These are phyloP conservation scores for Allobates femoralis DNA, from an alignment of 2,797 vertebrate genomes.

Conservation along the genomic window DNA sequence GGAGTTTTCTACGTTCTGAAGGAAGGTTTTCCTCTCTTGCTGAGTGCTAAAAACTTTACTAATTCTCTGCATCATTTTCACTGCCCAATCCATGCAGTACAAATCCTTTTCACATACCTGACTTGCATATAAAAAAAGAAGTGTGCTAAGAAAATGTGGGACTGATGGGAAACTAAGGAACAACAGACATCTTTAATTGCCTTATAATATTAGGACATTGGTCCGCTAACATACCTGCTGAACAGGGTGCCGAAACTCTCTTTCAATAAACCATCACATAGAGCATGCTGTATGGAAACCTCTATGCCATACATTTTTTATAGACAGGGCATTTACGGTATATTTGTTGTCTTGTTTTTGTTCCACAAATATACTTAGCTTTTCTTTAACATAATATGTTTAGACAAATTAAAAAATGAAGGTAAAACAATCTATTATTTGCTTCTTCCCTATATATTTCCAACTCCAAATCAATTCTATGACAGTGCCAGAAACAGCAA, in stretches of 20 bases:
- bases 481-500: too few relatives aligned
- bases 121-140: constrained; percentile 2
- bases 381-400: too few relatives aligned
- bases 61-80: constrained; percentile 85
- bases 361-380: too few relatives aligned
- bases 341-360: too few relatives aligned
- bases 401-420: too few relatives aligned
- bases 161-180: neutral
- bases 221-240: neutral
- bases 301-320: too few relatives aligned
- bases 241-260: neutral
- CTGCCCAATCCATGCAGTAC: constrained; percentile 88
- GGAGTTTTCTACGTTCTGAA: constrained; percentile 82
- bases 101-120: constrained; percentile 92
- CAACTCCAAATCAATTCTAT: too few relatives aligned
- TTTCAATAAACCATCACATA: too few relatives aligned
- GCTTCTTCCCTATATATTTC: too few relatives aligned
- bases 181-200: neutral
- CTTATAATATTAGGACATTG: neutral
- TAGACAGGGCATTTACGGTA: too few relatives aligned
- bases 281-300: too few relatives aligned
- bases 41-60: constrained; percentile 77
- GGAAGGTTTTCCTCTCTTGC: constrained; percentile 79
- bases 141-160: neutral
- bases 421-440: too few relatives aligned